These are phyloP conservation scores for Rhinatrema bivittatum DNA, from an alignment of 2,797 vertebrate genomes.

Conservation along the genomic window DNA sequence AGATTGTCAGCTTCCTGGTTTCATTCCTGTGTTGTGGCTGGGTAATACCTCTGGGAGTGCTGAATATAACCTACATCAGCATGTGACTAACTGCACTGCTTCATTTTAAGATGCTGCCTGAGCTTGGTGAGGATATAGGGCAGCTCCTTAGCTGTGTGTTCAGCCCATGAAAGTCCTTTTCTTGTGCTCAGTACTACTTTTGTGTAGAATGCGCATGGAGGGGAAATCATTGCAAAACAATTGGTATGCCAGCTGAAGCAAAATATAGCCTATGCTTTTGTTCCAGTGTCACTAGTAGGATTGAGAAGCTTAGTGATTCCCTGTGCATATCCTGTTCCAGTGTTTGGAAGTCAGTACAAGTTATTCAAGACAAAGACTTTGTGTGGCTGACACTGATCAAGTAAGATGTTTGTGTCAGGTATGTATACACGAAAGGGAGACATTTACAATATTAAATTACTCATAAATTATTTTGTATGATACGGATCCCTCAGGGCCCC, in stretches of 20 bases:
- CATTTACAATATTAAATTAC: conserved; percentile 19
- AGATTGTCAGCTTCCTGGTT: background rate
- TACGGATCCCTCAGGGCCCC: too few relatives aligned
- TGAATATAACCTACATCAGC: conserved; percentile 6
- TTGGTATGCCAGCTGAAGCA: too few relatives aligned
- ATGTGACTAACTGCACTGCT: background rate
- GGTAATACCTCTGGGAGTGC: conserved; percentile 14
- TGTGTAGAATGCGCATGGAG: conserved; percentile 12
- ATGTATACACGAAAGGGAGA: conserved; percentile 26
- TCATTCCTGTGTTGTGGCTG: conserved; percentile 6
- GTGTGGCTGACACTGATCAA: conserved; percentile 8
- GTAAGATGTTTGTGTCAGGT: too few relatives aligned
- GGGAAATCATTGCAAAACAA: background rate
- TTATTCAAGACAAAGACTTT: conserved; percentile 1
- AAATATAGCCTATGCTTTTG: too few relatives aligned
- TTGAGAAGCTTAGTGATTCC: too few relatives aligned
- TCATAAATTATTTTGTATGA: conserved; percentile 21
- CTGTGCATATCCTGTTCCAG: too few relatives aligned
- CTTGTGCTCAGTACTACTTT: conserved; percentile 7
- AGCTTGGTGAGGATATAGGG: conserved; percentile 22
- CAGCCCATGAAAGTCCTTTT: too few relatives aligned
- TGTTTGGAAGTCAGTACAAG: conserved; percentile 13
- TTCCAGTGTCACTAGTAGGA: too few relatives aligned
- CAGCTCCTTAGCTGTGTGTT: conserved; percentile 9
- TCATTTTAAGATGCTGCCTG: conserved; percentile 10